Evolutionary conservation across 2,888 invertebrate genomes (phyloP), one percentile per base, ranked within the genome.

Genomic region (Zygothrica quintamaculata): DNA sequence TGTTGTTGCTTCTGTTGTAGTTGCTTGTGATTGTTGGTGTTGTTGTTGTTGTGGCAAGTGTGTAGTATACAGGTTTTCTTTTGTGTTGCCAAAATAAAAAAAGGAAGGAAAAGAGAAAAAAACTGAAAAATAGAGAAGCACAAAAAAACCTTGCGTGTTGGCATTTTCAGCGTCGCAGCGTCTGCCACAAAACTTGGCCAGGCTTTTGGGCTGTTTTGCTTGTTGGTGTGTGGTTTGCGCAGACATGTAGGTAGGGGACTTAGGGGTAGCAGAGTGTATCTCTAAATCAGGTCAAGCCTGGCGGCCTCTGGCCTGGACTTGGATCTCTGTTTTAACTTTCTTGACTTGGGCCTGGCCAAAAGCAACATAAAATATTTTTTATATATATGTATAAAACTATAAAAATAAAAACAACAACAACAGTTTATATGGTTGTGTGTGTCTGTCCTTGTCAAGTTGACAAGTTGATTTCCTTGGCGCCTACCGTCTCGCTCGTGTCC

Each of bases 391-490:
- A 26, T 6, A 6, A 26, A 29, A 29, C 4, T 29, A n/a, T 9
- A 29, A 29, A 29, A 29, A 5, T 2, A 39, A 18, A 18, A 39
- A 39, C 1, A 18, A 39, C 16, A 40, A 12, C 42, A 11, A 51
- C 52, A 61, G 60, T 59, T 48, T 26, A 51, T 40, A 26, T 56
- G 42, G 22, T 15, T 18, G 15, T 31, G 15, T 31, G 50, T 58
- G 59, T 42, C 37, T 73, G 81, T 69, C 82, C 78, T 82, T 79
- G 78, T 52, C 56, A 44, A 60, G 58, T 74, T 71, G 71, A 74
- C 80, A 79, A 82, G 80, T 72, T 84, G 79, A 79, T 79, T 84
- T 84, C 84, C 79, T 84, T 82, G 79, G 77, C 80, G 77, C 66
- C 66, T 33, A 22, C 9, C 11, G 53, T 52, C 56, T 52, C 42